Base-by-base conservation (phyloP, 2,888 invertebrate species). In the Cosmopolites sordidus region DNA sequence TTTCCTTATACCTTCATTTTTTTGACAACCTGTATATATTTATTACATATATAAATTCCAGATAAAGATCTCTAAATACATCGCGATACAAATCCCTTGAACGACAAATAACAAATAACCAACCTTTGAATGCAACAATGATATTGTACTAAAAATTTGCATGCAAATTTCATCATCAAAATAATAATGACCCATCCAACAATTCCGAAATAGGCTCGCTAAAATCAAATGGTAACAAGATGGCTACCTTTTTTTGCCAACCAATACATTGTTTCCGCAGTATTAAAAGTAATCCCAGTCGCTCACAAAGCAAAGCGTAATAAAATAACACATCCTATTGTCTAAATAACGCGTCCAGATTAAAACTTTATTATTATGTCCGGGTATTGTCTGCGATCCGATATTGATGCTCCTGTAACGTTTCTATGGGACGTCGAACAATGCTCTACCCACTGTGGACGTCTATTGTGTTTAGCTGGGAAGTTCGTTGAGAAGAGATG, bases 351-450 rank as follows among this genome's bases (percentile, higher is more conserved):
- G 46, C 51, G 30, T 42, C 51, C 45, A 45, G 51, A 51, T 51
- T 51, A 51, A 51, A 51, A 51, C 45, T 51, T 51, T 51, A 51
- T 51, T 51, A 51, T 51, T 51, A 51, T 51, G 46, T 45, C 41
- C 51, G 51, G 45, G 41, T 46, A 51, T 51, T 51, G 51, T 51
- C 51, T 51, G 51, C 45, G 51, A 45, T 41, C 48, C 48, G 48
- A 48, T 48, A 48, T 48, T 40, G 48, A 48, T 48, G 48, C 48
- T 48, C 17, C 41, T 41, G 41, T 48, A 48, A 48, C 41, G 41
- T 48, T 48, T 48, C 48, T 48, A 48, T 48, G 30, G 48, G 41
- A 48, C 41, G 29, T 48, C 41, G 41, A 48, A 48, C 48, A 48
- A 48, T 48, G 30, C 48, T 41, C 16, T 41, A 48, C 48, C 48